Percentiles rank a stretch among this genome's conserved stretches.
Conservation (phyloP, 1,140 invertebrate genomes). For the Lasioglossum albipes region DNA sequence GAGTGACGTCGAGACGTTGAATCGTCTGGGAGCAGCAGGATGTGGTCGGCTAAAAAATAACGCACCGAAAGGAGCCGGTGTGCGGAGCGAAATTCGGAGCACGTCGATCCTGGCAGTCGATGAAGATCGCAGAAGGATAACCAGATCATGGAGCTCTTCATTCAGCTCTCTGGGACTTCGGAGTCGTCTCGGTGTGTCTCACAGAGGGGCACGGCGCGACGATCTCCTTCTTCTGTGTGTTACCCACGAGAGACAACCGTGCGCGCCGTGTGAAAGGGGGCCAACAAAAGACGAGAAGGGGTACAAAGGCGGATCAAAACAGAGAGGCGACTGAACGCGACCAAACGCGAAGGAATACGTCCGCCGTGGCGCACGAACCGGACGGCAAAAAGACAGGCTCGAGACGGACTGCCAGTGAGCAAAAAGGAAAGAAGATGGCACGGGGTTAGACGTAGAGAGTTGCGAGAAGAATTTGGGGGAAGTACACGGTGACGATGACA, state of each 20-base stretch:
- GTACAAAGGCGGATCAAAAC: conserved; percentile 9
- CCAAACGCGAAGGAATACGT: conserved; percentile 11
- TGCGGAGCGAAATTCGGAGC: conserved; percentile 23
- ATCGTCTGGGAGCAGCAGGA: background rate
- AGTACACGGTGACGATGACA: too few relatives aligned
- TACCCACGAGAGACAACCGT: conserved; percentile 36
- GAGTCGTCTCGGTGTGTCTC: conserved; percentile 7
- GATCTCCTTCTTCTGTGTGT: conserved; percentile 4
- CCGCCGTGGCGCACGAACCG: conserved; percentile 6
- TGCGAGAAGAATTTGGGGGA: background rate
- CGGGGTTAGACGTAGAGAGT: background rate
- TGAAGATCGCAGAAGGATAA: conserved; percentile 47
- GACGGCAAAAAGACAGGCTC: conserved; percentile 6
- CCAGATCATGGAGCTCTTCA: conserved; percentile 45
- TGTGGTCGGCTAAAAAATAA: background rate
- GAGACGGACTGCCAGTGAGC: conserved; percentile 18
- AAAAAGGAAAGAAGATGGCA: background rate
- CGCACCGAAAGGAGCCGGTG: background rate
- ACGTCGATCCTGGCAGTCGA: conserved; percentile 32
- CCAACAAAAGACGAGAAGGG: conserved; percentile 2
- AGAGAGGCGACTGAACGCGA: conserved; percentile 3
- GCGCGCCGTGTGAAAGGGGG: conserved; percentile 5
- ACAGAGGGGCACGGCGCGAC: background rate
- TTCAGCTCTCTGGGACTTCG: conserved; percentile 9
- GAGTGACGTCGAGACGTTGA: background rate